Evolutionary conservation across 1,140 invertebrate species (phyloP).

Genomic region (Phortica variegata): DNA sequence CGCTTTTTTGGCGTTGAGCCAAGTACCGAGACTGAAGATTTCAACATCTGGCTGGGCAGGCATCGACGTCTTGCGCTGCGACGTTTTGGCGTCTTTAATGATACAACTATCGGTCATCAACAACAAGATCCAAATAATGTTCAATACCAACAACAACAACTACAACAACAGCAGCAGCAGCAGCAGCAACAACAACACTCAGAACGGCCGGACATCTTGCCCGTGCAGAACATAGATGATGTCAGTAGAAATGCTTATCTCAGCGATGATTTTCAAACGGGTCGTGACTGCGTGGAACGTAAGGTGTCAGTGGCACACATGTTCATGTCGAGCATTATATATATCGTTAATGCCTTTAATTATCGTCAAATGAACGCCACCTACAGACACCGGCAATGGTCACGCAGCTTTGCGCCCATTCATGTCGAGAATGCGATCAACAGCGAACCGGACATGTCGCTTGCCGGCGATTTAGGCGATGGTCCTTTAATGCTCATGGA

Average conservation of each 20-base stretch:
- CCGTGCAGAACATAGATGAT: conserved; percentile 24
- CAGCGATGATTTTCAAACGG: conserved; percentile 32
- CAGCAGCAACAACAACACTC: conserved; percentile 13
- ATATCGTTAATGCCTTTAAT: conserved; percentile 60
- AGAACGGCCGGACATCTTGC: conserved; percentile 57
- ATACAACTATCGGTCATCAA: no score
- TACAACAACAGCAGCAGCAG: conserved; percentile 7
- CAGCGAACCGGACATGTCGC: conserved; percentile 2
- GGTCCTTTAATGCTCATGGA: conserved; percentile 32
- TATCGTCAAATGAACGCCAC: conserved; percentile 58
- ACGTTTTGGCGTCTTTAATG: conserved; percentile 47
- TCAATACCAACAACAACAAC: background rate
- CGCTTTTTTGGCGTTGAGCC: conserved; percentile 73
- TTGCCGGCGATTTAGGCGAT: conserved; percentile 23
- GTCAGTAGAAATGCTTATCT: conserved; percentile 20
- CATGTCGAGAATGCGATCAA: conserved; percentile 30
- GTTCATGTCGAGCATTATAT: conserved; percentile 62
- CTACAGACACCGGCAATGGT: conserved; percentile 57
- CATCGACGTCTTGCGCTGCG: conserved; percentile 65
- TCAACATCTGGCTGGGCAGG: conserved; percentile 67
- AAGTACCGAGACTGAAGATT: conserved; percentile 65
- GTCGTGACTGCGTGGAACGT: conserved; percentile 48
- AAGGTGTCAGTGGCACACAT: conserved; percentile 65
- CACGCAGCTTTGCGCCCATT: conserved; percentile 61
- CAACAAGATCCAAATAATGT: background rate